Base-by-base conservation (phyloP, 64 coral and sea anemone species). In the Hydrozoanthus tunicans region DNA sequence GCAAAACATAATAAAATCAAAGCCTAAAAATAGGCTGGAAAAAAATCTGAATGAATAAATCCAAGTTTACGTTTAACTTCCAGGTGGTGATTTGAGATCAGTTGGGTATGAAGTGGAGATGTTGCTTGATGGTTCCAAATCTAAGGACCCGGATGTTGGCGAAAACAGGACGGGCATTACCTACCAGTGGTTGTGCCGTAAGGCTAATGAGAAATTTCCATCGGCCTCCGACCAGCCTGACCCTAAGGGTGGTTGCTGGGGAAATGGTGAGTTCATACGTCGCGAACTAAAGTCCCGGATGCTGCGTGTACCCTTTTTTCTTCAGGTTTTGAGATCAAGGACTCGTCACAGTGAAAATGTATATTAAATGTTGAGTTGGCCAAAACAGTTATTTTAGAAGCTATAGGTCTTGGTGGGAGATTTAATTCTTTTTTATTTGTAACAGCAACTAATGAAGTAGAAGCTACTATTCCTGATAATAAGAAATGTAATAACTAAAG, bases 141-240 rank as follows among this genome's bases (percentile, higher is more conserved):
- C 94, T 5, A 91, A 91, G 77, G 94, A 96, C 67, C 94, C 94
- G 27, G 94, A 96, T 79, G 56, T 90, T 25, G 91, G 81, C 23
- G 67, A 80, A 68, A 93, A 96, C 54, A 86, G 77, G 77, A 96
- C 80, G 58, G 94, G 91, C 4, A 86, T 96, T 12, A 91, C 81
- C 3, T 96, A 86, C 81, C 73, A 13, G 53, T 96, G 94, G 94
- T 86, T 91, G 76, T 96, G 94, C 25, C 86, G 86, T n/a, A 93
- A 66, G 25, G 85, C 86, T 57, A 75, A 84, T 4, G 94, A 96
- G 27, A 58, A 76, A 1, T 93, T 96, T n/a, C 91, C 94, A 5
- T 63, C 60, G 2, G n/a, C 53, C 14, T 78, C 62, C 77, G 74
- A 60, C 25, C 56, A 68, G 8, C 76, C 76, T 3, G 78, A 85